These are phyloP conservation scores for Ennomos fuscantarius DNA, from an alignment of 2,888 invertebrate species.

Conservation along the genomic window DNA sequence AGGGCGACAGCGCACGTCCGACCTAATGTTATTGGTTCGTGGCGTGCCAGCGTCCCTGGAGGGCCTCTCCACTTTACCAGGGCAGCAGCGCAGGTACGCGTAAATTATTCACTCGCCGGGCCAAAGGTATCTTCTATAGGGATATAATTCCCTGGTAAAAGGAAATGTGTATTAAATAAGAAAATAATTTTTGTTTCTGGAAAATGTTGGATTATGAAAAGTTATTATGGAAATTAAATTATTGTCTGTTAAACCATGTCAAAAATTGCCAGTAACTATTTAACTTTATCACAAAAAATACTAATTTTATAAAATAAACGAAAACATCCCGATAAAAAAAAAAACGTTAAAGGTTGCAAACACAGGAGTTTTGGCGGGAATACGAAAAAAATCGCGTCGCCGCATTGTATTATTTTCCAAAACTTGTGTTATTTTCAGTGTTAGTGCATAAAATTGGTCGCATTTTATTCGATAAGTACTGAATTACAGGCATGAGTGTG, in stretches of 20 bases:
- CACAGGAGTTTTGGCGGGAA: too few species aligned
- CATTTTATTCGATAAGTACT: too few species aligned
- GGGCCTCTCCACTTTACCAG: slow-evolving; percentile 21
- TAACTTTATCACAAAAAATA: too few species aligned
- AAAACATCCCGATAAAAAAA: too few species aligned
- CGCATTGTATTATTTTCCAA: too few species aligned
- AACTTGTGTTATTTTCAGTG: too few species aligned
- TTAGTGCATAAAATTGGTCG: too few species aligned
- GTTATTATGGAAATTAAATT: neutral
- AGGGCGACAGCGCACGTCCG: slow-evolving; percentile 67
- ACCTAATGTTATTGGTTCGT: slow-evolving; percentile 80
- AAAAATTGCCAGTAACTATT: neutral
- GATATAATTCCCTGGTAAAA: slow-evolving; percentile 18
- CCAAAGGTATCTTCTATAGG: slow-evolving; percentile 21
- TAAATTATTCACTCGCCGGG: slow-evolving; percentile 26
- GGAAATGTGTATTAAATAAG: slow-evolving; percentile 5
- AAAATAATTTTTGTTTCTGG: neutral
- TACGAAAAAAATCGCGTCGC: too few species aligned
- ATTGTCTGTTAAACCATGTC: neutral
- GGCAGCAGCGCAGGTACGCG: slow-evolving; percentile 15
- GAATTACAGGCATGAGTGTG: too few species aligned
- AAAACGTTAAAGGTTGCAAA: too few species aligned
- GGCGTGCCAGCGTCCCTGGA: slow-evolving; percentile 49
- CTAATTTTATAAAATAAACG: too few species aligned
- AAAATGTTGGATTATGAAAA: neutral